phyloP scores from a whole-genome alignment of 2,888 invertebrate species.

The Tuta absoluta region DNA sequence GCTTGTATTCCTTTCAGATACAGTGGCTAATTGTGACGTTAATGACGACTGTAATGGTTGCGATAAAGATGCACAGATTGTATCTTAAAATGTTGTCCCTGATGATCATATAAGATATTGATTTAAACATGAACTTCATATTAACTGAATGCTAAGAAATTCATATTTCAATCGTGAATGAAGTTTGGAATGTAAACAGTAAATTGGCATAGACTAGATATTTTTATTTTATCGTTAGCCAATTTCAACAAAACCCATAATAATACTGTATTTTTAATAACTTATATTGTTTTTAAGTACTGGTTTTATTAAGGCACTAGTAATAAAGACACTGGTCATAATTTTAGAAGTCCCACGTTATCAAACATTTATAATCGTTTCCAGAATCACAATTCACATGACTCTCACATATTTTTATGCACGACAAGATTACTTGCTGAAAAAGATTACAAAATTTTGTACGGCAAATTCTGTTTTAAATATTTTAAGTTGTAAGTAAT shows the following conservation, averaged over 20 bases:
- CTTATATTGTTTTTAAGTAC: slow-evolving; percentile 14
- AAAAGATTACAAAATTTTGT: background rate
- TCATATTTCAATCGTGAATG: background rate
- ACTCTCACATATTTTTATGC: no score
- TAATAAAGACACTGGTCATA: slow-evolving; percentile 4
- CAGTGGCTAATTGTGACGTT: slow-evolving; percentile 40
- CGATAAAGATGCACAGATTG: slow-evolving; percentile 14
- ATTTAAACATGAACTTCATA: background rate
- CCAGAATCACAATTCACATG: background rate
- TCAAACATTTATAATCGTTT: background rate
- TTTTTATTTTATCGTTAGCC: background rate
- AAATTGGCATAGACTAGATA: slow-evolving; percentile 8
- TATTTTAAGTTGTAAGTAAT: no score
- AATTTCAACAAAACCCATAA: slow-evolving; percentile 2
- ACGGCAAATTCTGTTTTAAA: no score
- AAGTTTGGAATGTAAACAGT: background rate
- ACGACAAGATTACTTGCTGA: background rate
- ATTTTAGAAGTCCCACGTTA: background rate
- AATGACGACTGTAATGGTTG: slow-evolving; percentile 25
- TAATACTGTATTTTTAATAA: slow-evolving; percentile 28
- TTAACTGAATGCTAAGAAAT: background rate
- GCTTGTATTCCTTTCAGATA: slow-evolving; percentile 23
- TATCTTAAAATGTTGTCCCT: slow-evolving; percentile 12
- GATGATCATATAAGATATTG: slow-evolving; percentile 11
- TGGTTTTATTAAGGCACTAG: slow-evolving; percentile 14